These are phyloP conservation scores for Nebria ingens DNA, from an alignment of 1,140 invertebrate genomes.

Conservation along the genomic window DNA sequence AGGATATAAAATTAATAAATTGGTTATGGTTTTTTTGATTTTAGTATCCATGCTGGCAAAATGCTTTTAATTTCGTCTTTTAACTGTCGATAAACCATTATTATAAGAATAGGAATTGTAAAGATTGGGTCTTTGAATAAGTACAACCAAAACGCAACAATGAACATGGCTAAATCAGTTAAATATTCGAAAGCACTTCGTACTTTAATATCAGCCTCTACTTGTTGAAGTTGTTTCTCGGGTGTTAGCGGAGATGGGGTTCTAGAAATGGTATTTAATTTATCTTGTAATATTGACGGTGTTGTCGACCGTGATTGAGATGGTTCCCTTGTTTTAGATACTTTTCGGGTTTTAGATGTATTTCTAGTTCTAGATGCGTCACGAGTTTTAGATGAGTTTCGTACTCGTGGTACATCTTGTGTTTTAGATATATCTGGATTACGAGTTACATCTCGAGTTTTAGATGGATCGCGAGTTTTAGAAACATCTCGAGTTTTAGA, in stretches of 20 bases:
- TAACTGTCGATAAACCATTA: slow-evolving; percentile 64
- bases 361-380: neutral
- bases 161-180: slow-evolving; percentile 56
- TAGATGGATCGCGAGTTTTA: too few species aligned
- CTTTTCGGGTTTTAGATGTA: neutral
- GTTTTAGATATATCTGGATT: slow-evolving; percentile 7
- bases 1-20: neutral
- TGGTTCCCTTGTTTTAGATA: neutral
- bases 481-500: neutral
- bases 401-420: neutral
- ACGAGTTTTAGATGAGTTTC: neutral
- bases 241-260: neutral
- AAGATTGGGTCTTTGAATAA: slow-evolving; percentile 65
- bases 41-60: neutral
- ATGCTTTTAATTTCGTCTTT: slow-evolving; percentile 43
- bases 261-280: neutral
- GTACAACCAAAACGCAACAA: slow-evolving; percentile 66
- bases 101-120: slow-evolving; percentile 60
- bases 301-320: neutral
- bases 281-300: neutral
- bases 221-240: slow-evolving; percentile 19
- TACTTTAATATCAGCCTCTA: slow-evolving; percentile 49
- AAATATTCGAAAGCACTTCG: slow-evolving; percentile 52
- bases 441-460: too few species aligned
- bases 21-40: neutral